Percentiles rank a stretch among this genome's conserved stretches.
phyloP scores from a whole-genome alignment of 2,888 invertebrate genomes.

The Apodemia mormo region DNA sequence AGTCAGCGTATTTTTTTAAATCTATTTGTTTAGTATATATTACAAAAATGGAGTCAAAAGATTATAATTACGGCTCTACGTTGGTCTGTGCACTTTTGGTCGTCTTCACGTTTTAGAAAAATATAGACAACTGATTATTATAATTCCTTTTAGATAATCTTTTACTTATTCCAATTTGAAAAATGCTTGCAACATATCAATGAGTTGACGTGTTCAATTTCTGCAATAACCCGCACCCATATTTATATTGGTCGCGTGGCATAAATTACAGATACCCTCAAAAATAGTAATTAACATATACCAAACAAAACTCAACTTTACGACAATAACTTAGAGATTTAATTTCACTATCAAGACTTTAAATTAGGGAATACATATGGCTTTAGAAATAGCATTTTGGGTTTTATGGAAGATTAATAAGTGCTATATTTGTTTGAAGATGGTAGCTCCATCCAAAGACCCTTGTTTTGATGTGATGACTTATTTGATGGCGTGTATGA shows the following conservation, averaged over 20 bases:
- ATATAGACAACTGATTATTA: no score
- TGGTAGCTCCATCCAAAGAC: not conserved
- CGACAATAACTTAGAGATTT: constrained; percentile 17
- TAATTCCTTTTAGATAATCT: no score
- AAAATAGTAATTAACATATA: constrained; percentile 26
- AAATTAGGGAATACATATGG: constrained; percentile 23
- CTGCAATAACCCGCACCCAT: constrained; percentile 35
- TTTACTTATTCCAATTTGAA: not conserved
- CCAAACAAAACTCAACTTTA: constrained; percentile 17
- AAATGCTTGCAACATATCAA: not conserved
- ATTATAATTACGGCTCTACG: no score
- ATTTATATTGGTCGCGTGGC: constrained; percentile 46
- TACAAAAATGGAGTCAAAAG: no score
- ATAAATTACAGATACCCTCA: constrained; percentile 48
- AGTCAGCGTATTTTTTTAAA: no score
- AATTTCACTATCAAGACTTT: constrained; percentile 8
- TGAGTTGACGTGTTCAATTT: constrained; percentile 8
- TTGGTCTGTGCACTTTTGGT: no score
- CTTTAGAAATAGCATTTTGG: not conserved
- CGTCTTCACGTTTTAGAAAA: no score
- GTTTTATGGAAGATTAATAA: not conserved
- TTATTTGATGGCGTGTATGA: not conserved
- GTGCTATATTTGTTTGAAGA: not conserved
- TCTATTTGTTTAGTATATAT: no score
- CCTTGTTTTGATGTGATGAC: constrained; percentile 4